Percentiles rank a stretch among this genome's conserved stretches.
phyloP scores from a whole-genome alignment of 2,113 vertebrate genomes.

The Plotosus lineatus region DNA sequence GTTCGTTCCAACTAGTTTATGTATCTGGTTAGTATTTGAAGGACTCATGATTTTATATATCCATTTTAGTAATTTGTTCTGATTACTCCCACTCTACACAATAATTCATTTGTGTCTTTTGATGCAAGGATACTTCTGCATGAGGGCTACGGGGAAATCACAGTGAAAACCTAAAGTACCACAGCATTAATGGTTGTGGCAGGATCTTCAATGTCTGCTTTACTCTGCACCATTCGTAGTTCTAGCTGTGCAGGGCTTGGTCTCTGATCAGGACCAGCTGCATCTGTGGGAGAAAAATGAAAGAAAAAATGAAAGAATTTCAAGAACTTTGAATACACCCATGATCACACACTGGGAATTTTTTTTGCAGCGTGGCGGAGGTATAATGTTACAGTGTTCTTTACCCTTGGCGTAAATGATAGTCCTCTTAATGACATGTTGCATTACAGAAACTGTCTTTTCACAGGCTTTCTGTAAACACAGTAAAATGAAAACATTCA shows the following conservation, averaged over 20 bases:
- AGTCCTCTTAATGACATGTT: slow-evolving; percentile 94
- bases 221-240: slow-evolving; percentile 96
- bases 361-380: too few relatives aligned
- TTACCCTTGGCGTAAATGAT: slow-evolving; percentile 86
- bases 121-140: not conserved
- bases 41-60: not conserved
- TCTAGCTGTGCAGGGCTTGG: slow-evolving; percentile 90
- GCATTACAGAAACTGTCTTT: slow-evolving; percentile 92
- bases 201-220: slow-evolving; percentile 91
- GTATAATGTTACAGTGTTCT: not conserved
- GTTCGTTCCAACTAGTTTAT: not conserved
- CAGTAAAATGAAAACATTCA: not conserved
- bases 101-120: not conserved
- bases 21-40: slow-evolving; percentile 10
- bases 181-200: slow-evolving; percentile 80
- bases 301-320: slow-evolving; percentile 13
- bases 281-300: slow-evolving; percentile 67
- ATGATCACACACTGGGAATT: not conserved
- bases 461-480: slow-evolving; percentile 86
- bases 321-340: not conserved
- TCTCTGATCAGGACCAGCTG: slow-evolving; percentile 80
- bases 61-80: not conserved
- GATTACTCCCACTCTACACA: not conserved
- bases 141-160: not conserved
- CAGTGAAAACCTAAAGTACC: not conserved